Conservation (phyloP, 1,140 invertebrate genomes). For the Octopus bimaculoides region DNA sequence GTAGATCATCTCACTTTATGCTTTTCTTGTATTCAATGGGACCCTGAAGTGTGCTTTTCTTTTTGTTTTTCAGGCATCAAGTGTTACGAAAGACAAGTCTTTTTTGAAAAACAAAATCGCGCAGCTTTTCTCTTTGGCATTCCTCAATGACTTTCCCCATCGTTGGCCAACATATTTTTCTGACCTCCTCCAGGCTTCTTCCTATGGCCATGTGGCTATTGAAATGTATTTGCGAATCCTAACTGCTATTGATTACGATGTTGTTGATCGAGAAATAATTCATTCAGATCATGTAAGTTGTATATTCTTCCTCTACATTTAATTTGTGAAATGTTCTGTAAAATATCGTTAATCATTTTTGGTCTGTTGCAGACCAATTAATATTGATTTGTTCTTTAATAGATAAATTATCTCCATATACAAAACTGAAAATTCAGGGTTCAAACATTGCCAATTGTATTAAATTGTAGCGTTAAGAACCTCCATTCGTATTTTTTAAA, state of each 20-base stretch:
- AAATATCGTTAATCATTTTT: too few relatives aligned
- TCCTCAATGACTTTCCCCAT: constrained; percentile 61
- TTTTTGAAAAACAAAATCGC: constrained; percentile 62
- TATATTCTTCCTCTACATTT: background rate
- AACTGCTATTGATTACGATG: constrained; percentile 61
- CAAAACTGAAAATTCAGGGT: too few relatives aligned
- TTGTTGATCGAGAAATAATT: constrained; percentile 61
- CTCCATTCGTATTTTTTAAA: too few relatives aligned
- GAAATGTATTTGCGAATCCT: constrained; percentile 63
- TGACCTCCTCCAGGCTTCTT: constrained; percentile 58
- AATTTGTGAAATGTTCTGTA: too few relatives aligned
- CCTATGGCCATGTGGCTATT: constrained; percentile 53
- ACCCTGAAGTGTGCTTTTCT: constrained; percentile 10
- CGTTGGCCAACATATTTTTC: constrained; percentile 62
- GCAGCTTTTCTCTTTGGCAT: constrained; percentile 60
- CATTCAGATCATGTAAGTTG: constrained; percentile 51
- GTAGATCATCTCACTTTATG: constrained; percentile 24
- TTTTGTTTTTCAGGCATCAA: constrained; percentile 29
- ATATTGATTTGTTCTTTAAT: too few relatives aligned
- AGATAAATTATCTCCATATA: too few relatives aligned
- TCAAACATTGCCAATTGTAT: too few relatives aligned
- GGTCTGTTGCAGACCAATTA: too few relatives aligned
- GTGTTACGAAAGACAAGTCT: constrained; percentile 36
- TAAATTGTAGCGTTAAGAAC: too few relatives aligned
- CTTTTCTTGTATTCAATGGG: constrained; percentile 18